Conservation (phyloP, 2,888 invertebrate genomes). For the Volucella inflata region DNA sequence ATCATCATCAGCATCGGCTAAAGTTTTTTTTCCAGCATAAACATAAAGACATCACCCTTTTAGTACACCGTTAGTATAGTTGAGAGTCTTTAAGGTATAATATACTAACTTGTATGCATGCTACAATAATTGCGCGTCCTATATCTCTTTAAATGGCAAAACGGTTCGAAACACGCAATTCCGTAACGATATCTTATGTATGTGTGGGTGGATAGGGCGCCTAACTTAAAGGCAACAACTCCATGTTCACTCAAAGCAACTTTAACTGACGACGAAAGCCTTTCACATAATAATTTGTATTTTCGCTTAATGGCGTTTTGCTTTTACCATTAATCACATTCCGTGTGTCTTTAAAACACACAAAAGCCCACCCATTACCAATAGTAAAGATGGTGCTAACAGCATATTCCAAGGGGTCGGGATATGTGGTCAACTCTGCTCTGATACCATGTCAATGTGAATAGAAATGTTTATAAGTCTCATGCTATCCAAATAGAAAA, state of each 20-base stretch:
- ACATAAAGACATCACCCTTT: slow-evolving; percentile 36
- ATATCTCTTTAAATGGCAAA: slow-evolving; percentile 42
- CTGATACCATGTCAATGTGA: slow-evolving; percentile 25
- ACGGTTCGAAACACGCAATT: slow-evolving; percentile 65
- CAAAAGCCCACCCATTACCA: slow-evolving; percentile 55
- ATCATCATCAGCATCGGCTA: no score
- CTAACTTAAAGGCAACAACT: slow-evolving; percentile 39
- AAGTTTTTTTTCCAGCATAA: neutral
- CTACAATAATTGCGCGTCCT: slow-evolving; percentile 40
- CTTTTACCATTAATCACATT: slow-evolving; percentile 75
- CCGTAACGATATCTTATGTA: slow-evolving; percentile 45
- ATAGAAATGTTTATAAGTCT: slow-evolving; percentile 58
- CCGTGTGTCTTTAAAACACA: slow-evolving; percentile 69
- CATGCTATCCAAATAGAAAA: slow-evolving; percentile 54
- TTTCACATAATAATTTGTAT: slow-evolving; percentile 71
- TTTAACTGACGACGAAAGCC: slow-evolving; percentile 30
- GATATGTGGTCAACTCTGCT: slow-evolving; percentile 44
- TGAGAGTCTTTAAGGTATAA: no score
- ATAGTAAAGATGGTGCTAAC: slow-evolving; percentile 36
- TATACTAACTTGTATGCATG: slow-evolving; percentile 19
- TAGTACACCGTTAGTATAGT: neutral
- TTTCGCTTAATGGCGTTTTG: slow-evolving; percentile 73
- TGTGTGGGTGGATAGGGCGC: neutral
- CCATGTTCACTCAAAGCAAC: neutral
- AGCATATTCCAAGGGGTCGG: neutral